A percentile compares a stretch with the other conserved stretches of the same genome.
These are phyloP conservation scores for Pangasius larnaudii DNA, from an alignment of 2,797 vertebrate genomes.

Conservation along the genomic window DNA sequence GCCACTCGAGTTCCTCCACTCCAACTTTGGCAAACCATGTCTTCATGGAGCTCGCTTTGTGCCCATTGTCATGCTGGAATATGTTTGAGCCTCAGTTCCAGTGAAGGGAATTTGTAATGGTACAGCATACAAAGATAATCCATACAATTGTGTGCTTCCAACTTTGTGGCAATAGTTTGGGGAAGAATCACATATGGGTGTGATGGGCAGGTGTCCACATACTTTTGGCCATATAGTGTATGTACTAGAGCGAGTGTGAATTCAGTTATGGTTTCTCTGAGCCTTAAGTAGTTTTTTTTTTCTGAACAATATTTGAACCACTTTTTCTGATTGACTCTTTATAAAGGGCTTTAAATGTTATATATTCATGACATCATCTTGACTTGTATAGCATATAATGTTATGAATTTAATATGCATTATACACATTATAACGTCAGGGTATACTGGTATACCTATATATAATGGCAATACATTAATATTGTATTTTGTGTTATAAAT, in stretches of 20 bases:
- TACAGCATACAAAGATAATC: not conserved
- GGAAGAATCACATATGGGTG: not conserved
- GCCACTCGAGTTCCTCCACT: not conserved
- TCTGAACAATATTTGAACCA: not conserved
- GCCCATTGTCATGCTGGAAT: not conserved
- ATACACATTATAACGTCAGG: not conserved
- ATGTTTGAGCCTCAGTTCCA: not conserved
- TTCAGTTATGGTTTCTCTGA: not conserved
- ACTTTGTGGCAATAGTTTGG: not conserved
- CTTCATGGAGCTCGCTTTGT: not conserved
- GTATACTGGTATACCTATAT: conserved; percentile 9
- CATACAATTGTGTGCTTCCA: not conserved
- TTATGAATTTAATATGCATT: not conserved
- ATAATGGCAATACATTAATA: not conserved
- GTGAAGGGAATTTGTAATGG: not conserved
- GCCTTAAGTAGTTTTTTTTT: not conserved
- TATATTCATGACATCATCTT: not conserved
- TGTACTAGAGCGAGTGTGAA: not conserved
- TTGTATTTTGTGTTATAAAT: not conserved
- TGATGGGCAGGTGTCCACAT: not conserved
- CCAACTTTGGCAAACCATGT: not conserved
- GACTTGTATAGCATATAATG: not conserved
- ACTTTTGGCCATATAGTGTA: not conserved
- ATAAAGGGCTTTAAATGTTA: not conserved
- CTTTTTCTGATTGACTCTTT: not conserved